Evolutionary conservation across 2,888 invertebrate species (phyloP).

Genomic region (Epinotia demarniana): DNA sequence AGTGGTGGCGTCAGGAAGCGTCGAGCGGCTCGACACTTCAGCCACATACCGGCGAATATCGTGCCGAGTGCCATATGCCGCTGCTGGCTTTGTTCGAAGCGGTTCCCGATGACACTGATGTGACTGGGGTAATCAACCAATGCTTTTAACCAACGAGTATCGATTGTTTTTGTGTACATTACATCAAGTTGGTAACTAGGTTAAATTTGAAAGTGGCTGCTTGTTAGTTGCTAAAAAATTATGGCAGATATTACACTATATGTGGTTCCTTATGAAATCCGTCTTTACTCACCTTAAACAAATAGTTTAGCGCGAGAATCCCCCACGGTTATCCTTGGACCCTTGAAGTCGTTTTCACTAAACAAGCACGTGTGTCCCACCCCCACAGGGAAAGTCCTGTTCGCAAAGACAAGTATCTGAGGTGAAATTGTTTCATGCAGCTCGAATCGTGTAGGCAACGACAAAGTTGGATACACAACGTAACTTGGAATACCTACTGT

Average conservation of each 20-base stretch:
- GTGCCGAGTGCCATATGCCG: background rate
- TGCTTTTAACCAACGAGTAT: conserved; percentile 1
- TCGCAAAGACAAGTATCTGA: conserved; percentile 27
- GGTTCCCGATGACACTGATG: conserved; percentile 31
- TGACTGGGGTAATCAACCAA: conserved; percentile 6
- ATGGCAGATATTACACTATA: background rate
- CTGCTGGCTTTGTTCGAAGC: conserved; percentile 14
- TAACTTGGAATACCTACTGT: conserved; percentile 29
- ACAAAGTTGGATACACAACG: conserved; percentile 35
- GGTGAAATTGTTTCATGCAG: conserved; percentile 40
- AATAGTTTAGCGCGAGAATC: conserved; percentile 35
- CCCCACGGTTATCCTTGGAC: conserved; percentile 21
- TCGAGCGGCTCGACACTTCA: conserved; percentile 20
- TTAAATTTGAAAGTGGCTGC: no score
- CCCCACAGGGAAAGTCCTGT: conserved; percentile 22
- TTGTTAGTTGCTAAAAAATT: background rate
- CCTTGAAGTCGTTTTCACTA: conserved; percentile 38
- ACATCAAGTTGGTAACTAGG: no score
- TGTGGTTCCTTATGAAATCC: conserved; percentile 1
- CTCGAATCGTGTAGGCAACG: conserved; percentile 28
- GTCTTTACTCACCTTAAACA: conserved; percentile 17
- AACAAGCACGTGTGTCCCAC: conserved; percentile 18
- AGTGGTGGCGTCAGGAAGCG: conserved; percentile 38
- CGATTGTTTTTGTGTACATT: conserved; percentile 1
- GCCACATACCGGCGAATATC: conserved; percentile 8